Evolutionary conservation across 1,140 invertebrate species (phyloP).

Genomic region (Drosophila pseudoananassae): DNA sequence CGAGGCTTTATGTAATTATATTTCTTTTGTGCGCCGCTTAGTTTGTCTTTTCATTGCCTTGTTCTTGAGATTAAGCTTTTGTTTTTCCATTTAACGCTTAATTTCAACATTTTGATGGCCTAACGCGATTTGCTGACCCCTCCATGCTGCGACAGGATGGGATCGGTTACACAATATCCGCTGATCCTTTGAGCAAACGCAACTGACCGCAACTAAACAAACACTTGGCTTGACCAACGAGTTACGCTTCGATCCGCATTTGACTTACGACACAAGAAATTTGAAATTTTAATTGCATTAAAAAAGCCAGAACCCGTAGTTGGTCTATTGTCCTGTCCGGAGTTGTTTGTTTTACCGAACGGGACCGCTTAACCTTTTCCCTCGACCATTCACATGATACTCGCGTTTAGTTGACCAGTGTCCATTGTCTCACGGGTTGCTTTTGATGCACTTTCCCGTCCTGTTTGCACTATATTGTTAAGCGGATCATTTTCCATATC

Average conservation of each 20-base stretch:
- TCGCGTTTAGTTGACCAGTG: conserved; percentile 25
- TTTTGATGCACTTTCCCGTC: conserved; percentile 69
- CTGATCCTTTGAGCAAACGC: conserved; percentile 49
- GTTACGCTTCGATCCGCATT: conserved; percentile 65
- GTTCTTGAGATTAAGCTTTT: conserved; percentile 78
- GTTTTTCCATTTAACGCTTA: conserved; percentile 82
- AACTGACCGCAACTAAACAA: conserved; percentile 80
- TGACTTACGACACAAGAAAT: conserved; percentile 59
- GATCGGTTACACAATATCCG: conserved; percentile 63
- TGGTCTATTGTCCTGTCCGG: conserved; percentile 20
- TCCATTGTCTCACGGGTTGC: conserved; percentile 34
- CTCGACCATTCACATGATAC: conserved; percentile 13
- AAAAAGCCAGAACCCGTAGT: conserved; percentile 43
- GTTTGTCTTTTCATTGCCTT: conserved; percentile 78
- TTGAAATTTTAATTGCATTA: conserved; percentile 73
- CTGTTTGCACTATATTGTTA: conserved; percentile 32
- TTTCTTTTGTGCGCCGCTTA: conserved; percentile 69
- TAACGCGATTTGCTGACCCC: conserved; percentile 73
- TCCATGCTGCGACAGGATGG: conserved; percentile 15
- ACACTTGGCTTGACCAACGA: conserved; percentile 59
- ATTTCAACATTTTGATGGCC: conserved; percentile 78
- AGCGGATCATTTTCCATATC: conserved; percentile 67
- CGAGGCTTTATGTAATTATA: conserved; percentile 60
- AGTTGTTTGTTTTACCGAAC: conserved; percentile 67
- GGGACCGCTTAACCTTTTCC: conserved; percentile 70